A percentile compares a stretch with the other conserved stretches of the same genome.
phyloP scores from a whole-genome alignment of 2,797 vertebrate genomes.

The Crax fasciolata region DNA sequence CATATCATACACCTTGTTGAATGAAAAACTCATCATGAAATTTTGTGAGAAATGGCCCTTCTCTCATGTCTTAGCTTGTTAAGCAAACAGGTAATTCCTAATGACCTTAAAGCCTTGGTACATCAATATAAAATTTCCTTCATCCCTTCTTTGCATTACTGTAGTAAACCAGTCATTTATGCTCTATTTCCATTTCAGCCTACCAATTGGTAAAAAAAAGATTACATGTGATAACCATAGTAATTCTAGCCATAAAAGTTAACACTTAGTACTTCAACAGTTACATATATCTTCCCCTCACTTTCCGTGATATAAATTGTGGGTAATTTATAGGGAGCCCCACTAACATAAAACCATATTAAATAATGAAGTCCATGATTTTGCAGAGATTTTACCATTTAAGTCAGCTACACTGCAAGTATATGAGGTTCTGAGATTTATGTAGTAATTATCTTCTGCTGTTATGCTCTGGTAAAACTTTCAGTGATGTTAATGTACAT shows the following conservation, averaged over 20 bases:
- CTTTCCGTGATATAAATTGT: neutral
- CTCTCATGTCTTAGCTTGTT: accelerated
- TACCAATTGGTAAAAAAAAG: neutral
- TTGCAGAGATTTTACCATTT: neutral
- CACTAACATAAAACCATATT: neutral
- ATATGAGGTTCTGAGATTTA: constrained; percentile 3
- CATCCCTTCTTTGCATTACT: neutral
- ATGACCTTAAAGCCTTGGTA: neutral
- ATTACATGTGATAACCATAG: neutral
- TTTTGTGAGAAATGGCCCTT: neutral
- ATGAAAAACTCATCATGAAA: neutral
- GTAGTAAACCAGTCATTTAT: neutral
- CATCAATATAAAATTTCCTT: neutral
- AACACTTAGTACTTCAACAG: neutral
- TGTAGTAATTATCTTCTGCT: neutral
- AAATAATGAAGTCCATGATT: neutral
- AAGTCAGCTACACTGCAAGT: neutral
- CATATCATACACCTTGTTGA: neutral
- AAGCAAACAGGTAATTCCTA: neutral
- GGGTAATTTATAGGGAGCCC: neutral
- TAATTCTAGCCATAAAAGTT: neutral
- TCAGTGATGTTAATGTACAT: neutral
- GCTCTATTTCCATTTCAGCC: neutral
- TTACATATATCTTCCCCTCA: neutral
- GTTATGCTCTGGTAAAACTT: constrained; percentile 4